These are phyloP conservation scores for Pseudoips prasinana DNA, from an alignment of 2,888 invertebrate species.

Conservation along the genomic window DNA sequence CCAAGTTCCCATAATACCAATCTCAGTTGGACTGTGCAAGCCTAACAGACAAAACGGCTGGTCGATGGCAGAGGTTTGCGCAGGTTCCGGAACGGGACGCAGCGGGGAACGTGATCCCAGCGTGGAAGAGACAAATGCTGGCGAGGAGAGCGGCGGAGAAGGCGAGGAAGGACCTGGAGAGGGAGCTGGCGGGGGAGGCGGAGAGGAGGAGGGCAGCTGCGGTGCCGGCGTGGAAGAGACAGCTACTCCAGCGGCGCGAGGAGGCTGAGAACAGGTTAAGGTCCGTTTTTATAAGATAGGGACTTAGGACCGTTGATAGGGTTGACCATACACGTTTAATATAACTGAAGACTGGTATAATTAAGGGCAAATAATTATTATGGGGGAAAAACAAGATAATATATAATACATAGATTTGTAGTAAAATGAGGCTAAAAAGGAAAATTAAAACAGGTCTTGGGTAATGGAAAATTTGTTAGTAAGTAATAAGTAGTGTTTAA, in stretches of 20 bases:
- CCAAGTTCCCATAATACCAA: not conserved
- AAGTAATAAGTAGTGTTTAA: no score
- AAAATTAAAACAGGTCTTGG: no score
- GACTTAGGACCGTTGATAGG: not conserved
- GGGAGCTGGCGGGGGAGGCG: constrained; percentile 90
- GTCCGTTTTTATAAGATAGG: constrained; percentile 67
- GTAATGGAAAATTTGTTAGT: no score
- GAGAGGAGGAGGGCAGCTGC: constrained; percentile 92
- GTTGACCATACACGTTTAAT: no score
- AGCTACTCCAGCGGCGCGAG: constrained; percentile 91
- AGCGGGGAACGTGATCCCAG: constrained; percentile 94
- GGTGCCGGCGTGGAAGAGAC: constrained; percentile 97
- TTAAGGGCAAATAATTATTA: no score
- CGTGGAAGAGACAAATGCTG: constrained; percentile 97
- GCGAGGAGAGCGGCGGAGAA: constrained; percentile 97
- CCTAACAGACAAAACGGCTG: constrained; percentile 47
- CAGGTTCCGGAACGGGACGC: constrained; percentile 95
- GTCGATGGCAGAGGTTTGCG: constrained; percentile 72
- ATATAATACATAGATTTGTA: no score
- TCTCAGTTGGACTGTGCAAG: constrained; percentile 28
- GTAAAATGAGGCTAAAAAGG: no score
- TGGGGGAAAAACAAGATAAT: no score
- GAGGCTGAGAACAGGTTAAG: constrained; percentile 89
- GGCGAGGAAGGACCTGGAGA: constrained; percentile 94
- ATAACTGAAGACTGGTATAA: no score